Percentiles rank a stretch among this genome's conserved stretches.
Conservation (phyloP, 2,888 invertebrate species). For the Aphodius granarius region DNA sequence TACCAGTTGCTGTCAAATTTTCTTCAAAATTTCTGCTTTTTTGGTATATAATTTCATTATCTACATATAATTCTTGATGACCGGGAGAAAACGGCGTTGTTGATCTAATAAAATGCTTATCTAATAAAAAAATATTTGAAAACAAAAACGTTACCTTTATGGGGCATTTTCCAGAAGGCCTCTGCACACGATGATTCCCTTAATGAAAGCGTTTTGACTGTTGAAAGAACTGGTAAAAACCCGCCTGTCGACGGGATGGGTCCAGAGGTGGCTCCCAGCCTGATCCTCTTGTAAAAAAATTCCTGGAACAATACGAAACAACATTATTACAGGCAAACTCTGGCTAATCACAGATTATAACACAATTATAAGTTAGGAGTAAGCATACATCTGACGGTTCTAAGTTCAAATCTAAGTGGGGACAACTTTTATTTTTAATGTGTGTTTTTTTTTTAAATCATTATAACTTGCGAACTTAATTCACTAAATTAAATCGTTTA, state of each 20-base stretch:
- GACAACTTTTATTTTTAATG: too few species aligned
- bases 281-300: constrained; percentile 44
- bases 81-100: neutral
- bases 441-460: too few species aligned
- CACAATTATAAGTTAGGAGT: too few species aligned
- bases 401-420: too few species aligned
- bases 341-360: too few species aligned
- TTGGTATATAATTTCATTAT: too few species aligned
- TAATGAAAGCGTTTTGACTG: constrained; percentile 63
- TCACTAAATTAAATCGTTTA: neutral
- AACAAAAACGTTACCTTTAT: constrained; percentile 68
- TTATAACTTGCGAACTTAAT: too few species aligned
- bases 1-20: too few species aligned
- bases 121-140: constrained; percentile 1
- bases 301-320: constrained; percentile 26
- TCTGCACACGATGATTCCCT: constrained; percentile 73
- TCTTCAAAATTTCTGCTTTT: too few species aligned
- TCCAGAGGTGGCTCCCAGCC: constrained; percentile 65
- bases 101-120: neutral
- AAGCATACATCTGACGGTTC: too few species aligned
- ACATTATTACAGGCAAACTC: too few species aligned
- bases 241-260: constrained; percentile 61
- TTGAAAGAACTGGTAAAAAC: constrained; percentile 60
- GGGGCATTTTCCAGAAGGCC: constrained; percentile 85
- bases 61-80: too few species aligned